Conservation (phyloP, 2,888 invertebrate genomes). For the Scaptomyza tumidula region DNA sequence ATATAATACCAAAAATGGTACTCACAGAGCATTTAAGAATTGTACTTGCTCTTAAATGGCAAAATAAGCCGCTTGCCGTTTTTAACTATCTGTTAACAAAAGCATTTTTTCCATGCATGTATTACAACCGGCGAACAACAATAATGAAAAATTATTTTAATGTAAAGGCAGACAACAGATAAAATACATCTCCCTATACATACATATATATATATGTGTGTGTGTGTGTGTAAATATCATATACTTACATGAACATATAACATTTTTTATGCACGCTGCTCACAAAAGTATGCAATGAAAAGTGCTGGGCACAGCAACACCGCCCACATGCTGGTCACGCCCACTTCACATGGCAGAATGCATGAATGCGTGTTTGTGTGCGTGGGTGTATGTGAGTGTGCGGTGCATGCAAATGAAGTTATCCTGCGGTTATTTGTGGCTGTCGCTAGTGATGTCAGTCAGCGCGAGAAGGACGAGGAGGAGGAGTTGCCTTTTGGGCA, state of each 20-base stretch:
- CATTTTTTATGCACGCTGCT: constrained; percentile 34
- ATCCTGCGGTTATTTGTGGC: constrained; percentile 78
- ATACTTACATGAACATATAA: constrained; percentile 26
- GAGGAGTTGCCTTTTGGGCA: not conserved
- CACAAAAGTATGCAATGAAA: constrained; percentile 50
- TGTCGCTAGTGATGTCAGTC: constrained; percentile 70
- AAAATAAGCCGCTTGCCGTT: constrained; percentile 11
- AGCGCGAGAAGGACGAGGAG: constrained; percentile 1
- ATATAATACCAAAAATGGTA: no score
- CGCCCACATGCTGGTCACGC: constrained; percentile 1
- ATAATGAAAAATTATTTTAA: constrained; percentile 63
- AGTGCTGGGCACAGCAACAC: constrained; percentile 24
- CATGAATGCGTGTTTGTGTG: not conserved
- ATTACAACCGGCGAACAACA: constrained; percentile 53
- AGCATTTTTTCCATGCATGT: constrained; percentile 50
- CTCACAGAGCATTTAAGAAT: constrained; percentile 21
- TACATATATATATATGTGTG: constrained; percentile 12
- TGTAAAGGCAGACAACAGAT: constrained; percentile 58
- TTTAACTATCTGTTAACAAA: constrained; percentile 71
- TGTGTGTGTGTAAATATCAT: constrained; percentile 11
- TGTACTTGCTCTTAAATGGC: not conserved
- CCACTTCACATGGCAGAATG: not conserved
- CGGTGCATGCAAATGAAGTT: constrained; percentile 73
- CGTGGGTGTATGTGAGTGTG: constrained; percentile 1
- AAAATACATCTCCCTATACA: constrained; percentile 27